These are phyloP conservation scores for Andinoacara biseriatus DNA, from an alignment of 2,113 vertebrate species.

Conservation along the genomic window DNA sequence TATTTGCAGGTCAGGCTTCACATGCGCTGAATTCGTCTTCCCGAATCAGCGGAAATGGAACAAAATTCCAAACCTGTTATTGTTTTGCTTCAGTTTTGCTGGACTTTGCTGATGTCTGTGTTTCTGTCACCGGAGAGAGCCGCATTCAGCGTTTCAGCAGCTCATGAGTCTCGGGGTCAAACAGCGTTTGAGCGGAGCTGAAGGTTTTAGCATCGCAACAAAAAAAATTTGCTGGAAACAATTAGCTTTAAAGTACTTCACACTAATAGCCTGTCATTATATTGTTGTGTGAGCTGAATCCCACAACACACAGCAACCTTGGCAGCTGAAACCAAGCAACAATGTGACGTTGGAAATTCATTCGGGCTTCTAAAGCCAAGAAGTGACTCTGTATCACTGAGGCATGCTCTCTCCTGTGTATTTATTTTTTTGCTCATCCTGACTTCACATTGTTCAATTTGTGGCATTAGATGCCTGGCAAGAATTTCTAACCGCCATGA, in stretches of 20 bases:
- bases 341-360: background rate
- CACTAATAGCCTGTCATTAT: slow-evolving; percentile 11
- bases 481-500: background rate
- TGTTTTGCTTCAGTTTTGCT: background rate
- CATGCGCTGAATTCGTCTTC: background rate
- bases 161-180: slow-evolving; percentile 12
- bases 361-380: background rate
- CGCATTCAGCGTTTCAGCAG: slow-evolving; percentile 1
- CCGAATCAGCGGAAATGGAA: slow-evolving; percentile 2
- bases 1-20: background rate
- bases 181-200: background rate
- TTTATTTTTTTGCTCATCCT: background rate
- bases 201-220: background rate
- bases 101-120: slow-evolving; percentile 25
- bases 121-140: slow-evolving; percentile 12
- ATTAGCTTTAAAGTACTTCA: slow-evolving; percentile 2
- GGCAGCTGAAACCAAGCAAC: background rate
- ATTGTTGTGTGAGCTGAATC: slow-evolving; percentile 7
- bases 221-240: background rate
- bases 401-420: background rate
- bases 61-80: background rate
- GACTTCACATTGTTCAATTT: background rate
- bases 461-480: background rate
- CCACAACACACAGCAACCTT: background rate
- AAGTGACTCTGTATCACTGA: background rate